Evolutionary conservation across 2,113 vertebrate species (phyloP).

Genomic region (Diglossa brunneiventris): DNA sequence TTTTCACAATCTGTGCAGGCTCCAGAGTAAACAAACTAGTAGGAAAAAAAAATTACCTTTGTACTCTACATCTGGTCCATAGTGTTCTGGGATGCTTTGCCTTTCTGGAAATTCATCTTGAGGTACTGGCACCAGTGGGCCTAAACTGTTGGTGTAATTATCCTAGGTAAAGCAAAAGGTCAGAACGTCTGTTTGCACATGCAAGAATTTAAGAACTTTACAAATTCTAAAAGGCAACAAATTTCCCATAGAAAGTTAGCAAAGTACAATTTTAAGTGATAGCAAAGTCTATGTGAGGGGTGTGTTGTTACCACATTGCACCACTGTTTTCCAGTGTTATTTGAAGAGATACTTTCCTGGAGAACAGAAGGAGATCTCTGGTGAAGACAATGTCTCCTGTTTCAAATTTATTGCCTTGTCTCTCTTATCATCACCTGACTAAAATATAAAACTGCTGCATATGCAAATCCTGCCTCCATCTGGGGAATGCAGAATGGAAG

Average conservation of each 20-base stretch:
- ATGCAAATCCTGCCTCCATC: neutral
- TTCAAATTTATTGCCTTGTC: neutral
- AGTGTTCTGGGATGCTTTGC: neutral
- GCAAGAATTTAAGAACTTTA: neutral
- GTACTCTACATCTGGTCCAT: neutral
- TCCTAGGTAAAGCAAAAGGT: constrained; percentile 2
- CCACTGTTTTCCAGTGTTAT: neutral
- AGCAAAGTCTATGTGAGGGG: neutral
- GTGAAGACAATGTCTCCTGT: neutral
- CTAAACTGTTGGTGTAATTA: neutral
- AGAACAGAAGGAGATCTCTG: neutral
- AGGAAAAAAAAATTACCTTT: neutral
- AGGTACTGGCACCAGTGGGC: neutral
- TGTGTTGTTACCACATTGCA: neutral
- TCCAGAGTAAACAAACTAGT: neutral
- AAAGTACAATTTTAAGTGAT: neutral
- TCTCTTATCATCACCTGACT: neutral
- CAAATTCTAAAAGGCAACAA: neutral
- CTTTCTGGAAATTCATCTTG: neutral
- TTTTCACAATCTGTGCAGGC: neutral
- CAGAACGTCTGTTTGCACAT: neutral
- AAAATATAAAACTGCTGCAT: neutral
- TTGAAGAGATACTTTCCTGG: neutral
- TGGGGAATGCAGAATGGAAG: neutral
- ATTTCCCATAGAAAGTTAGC: neutral